Evolutionary conservation across 2,113 vertebrate genomes (phyloP).

Genomic region (Opisthocomus hoazin): DNA sequence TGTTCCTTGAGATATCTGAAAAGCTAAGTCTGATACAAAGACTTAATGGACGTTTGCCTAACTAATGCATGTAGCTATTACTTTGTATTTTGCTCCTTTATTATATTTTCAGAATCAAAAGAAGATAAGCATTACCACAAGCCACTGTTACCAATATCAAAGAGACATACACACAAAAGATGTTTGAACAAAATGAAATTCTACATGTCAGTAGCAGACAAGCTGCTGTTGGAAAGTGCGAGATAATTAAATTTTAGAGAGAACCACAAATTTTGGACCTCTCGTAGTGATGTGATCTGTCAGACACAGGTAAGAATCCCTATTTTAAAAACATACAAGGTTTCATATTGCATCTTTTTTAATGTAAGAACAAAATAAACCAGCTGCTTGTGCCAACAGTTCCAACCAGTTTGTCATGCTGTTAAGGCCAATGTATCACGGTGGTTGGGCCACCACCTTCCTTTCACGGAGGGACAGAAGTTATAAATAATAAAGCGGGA

Average conservation of each 20-base stretch:
- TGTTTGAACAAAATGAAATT: conserved; percentile 73
- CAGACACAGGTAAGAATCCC: conserved; percentile 65
- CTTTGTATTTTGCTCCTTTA: conserved; percentile 69
- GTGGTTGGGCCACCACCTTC: neutral
- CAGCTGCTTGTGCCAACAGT: neutral
- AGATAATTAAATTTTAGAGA: conserved; percentile 74
- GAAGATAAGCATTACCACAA: conserved; percentile 67
- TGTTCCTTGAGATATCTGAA: conserved; percentile 10
- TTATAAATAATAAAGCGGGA: neutral
- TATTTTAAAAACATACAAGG: conserved; percentile 54
- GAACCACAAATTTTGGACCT: conserved; percentile 55
- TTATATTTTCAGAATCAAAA: conserved; percentile 70
- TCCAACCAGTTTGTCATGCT: neutral
- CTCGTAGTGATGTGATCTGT: conserved; percentile 60
- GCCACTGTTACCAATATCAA: conserved; percentile 69
- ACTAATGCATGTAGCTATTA: conserved; percentile 46
- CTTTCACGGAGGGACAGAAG: neutral
- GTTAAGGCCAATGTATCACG: neutral
- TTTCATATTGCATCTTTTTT: neutral
- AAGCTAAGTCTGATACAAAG: conserved; percentile 9
- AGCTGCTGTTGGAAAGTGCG: conserved; percentile 54
- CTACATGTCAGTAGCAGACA: conserved; percentile 56
- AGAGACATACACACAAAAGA: conserved; percentile 58
- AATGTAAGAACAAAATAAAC: conserved; percentile 36
- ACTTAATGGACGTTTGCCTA: conserved; percentile 50